Base-by-base conservation (phyloP, 2,888 invertebrate species). In the Hypomecis punctinalis region DNA sequence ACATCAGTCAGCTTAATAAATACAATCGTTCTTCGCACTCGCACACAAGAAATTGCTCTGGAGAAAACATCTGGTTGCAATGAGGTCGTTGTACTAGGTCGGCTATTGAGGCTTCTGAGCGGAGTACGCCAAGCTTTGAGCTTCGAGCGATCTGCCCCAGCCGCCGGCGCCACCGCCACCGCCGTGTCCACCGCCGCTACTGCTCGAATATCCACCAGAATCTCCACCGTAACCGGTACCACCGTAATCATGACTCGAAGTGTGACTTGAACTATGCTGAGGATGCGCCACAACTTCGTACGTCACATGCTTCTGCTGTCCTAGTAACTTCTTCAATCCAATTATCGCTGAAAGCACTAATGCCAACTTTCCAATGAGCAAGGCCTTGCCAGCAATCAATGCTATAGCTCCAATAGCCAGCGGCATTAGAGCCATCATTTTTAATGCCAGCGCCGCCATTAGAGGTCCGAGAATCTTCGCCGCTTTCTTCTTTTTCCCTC, bases 271-370 rank as follows among this genome's bases (percentile, higher is more conserved):
- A 67, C 95, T 94, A 84, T 97, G 97, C 78, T 97, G 97, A 59
- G 97, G 97, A 85, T 97, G 97, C 0, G 97, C 95, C 0, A 97
- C 97, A 42, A 97, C 97, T 83, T 97, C 97, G 82, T 97, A 97
- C 5, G 97, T 97, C 70, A 97, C 97, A 81, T 97, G 97, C 82
- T 97, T 97, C 88, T 96, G 96, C 80, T 96, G 95, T 1, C 96
- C 95, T 72, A 97, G 88, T 56, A 97, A 91, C 84, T 97, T 97
- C 94, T 97, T 97, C 84, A 97, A 88, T 4, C 97, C 97, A 78
- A 97, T 97, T 65, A 97, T 96, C 57, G 96, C 96, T 0, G 97
- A 97, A 53, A 97, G 93, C 51, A 97, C 96, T 70, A 97, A 93
- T 37, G 97, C 97, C 79, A 97, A 94, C 90, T 97, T 97, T 83